Conservation (phyloP, 2,888 invertebrate species). For the Laothoe populi region DNA sequence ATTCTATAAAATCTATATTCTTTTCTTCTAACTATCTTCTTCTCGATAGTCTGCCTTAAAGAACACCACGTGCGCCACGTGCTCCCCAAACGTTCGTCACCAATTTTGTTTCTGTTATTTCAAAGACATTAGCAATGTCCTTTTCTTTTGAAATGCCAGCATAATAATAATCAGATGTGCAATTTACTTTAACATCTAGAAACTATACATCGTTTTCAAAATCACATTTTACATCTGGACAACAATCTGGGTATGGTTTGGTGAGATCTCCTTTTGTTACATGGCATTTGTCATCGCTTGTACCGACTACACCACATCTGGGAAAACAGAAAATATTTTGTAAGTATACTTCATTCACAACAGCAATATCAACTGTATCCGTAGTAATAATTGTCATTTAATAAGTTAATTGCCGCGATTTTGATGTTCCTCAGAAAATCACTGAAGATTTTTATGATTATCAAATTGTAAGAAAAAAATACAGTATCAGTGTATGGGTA, state of each 20-base stretch:
- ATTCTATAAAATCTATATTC: not conserved
- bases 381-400: no score
- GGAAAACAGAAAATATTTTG: constrained; percentile 36
- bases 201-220: constrained; percentile 15
- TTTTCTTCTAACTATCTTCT: not conserved
- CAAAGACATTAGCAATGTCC: not conserved
- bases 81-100: not conserved
- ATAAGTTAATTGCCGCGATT: no score
- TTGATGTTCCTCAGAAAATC: no score
- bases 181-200: not conserved
- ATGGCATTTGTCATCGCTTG: constrained; percentile 54
- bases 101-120: not conserved
- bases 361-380: no score
- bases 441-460: not conserved
- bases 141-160: not conserved
- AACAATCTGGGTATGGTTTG: constrained; percentile 64
- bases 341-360: constrained; percentile 4
- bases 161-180: constrained; percentile 15
- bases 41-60: not conserved
- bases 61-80: not conserved
- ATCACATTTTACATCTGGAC: constrained; percentile 59
- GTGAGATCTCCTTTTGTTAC: constrained; percentile 52
- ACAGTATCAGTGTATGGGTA: no score
- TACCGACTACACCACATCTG: constrained; percentile 60
- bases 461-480: no score